Base-by-base conservation (phyloP, 2,113 vertebrate genomes). In the Azemiops feae region DNA sequence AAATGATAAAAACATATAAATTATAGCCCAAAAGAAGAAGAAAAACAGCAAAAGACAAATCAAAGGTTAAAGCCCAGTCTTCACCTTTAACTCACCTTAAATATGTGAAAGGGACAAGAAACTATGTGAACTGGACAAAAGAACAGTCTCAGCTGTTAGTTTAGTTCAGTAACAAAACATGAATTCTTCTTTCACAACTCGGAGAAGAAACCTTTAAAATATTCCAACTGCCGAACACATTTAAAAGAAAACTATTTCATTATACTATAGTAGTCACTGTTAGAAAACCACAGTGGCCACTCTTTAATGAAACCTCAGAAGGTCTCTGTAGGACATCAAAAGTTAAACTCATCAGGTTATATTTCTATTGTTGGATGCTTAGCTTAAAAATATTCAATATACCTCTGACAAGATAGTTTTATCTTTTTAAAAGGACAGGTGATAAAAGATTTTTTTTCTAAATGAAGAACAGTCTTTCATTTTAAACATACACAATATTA, bases 1-100 rank as follows among this genome's bases (percentile, higher is more conserved):
- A 57, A 97, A 97, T 10, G 43, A 93, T 96, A 97, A 97, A 97
- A 97, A 95, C 96, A 97, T 97, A 98, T 98, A 98, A 98, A 98
- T 98, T 97, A 97, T 97, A 95, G 90, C 96, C 96, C 74, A 22
- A 81, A 74, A 81, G 39, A 18, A 8, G 43, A 45, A 43, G 97
- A 97, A 97, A 95, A 97, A 97, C 47, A 69, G 30, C 30, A 94
- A 93, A 94, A 93, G 93, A 96, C 93, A 96, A 95, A 93, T 89
- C 94, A 94, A 95, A 88, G 93, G 94, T 91, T 89, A 94, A 95
- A 97, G 96, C 96, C 95, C 14, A 5, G 30, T 89, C 86, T n/a
- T n/a, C 12, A 43, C 95, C 96, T 95, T 95, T 55, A 92, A 87
- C 87, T 93, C 95, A 94, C 95, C 95, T 94, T 95, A 94, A 92